These are phyloP conservation scores for Chymomyza procnemis DNA, from an alignment of 2,888 invertebrate genomes.

Conservation along the genomic window DNA sequence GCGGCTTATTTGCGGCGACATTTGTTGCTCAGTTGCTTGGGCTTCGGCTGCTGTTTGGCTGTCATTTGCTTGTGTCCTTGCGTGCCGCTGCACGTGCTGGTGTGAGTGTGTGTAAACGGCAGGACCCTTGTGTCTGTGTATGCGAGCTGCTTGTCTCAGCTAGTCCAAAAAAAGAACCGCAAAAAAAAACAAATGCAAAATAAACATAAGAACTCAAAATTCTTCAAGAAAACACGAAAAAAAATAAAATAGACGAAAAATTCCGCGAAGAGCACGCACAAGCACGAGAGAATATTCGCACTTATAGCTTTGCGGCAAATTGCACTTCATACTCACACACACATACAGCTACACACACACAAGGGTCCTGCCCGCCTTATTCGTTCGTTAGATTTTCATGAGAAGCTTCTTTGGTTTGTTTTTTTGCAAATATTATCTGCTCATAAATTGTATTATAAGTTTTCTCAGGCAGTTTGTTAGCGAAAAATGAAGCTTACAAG, in stretches of 20 bases:
- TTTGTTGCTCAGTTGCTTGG: conserved; percentile 55
- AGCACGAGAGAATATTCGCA: conserved; percentile 13
- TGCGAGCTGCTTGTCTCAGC: neutral
- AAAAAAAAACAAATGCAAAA: neutral
- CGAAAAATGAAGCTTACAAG: too few relatives aligned
- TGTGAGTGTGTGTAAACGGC: neutral
- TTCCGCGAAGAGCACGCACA: neutral
- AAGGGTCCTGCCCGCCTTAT: neutral
- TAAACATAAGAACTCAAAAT: neutral
- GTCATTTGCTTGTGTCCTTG: neutral
- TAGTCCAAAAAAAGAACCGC: neutral
- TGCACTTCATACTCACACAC: conserved; percentile 3
- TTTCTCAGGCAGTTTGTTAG: neutral
- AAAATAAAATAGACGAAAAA: neutral
- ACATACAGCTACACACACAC: neutral
- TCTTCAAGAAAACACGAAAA: neutral
- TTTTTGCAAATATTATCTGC: neutral
- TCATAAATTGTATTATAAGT: neutral
- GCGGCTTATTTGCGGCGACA: conserved; percentile 39
- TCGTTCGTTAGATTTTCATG: neutral
- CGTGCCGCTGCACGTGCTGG: conserved; percentile 2
- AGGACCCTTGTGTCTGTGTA: conserved; percentile 12
- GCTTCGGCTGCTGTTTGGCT: neutral
- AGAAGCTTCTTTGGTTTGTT: neutral
- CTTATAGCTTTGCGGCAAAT: conserved; percentile 21